A percentile compares a stretch with the other conserved stretches of the same genome.
Conservation (phyloP, 1,140 invertebrate species). For the Brachionus sp. region DNA sequence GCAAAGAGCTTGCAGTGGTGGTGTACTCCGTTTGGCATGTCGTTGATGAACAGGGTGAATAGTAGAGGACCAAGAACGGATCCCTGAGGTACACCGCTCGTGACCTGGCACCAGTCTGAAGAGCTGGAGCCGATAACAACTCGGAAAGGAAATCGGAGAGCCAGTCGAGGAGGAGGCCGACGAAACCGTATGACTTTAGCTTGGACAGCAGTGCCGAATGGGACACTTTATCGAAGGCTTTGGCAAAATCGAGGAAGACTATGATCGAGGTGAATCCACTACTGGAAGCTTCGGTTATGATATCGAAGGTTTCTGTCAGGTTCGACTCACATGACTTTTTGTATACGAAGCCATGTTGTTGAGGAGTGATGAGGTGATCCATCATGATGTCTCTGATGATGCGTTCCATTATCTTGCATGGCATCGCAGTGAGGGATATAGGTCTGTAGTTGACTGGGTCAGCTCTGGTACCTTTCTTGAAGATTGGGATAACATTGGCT, state of each 20-base stretch:
- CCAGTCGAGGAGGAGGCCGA: conserved; percentile 44
- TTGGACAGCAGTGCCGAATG: conserved; percentile 46
- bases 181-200: conserved; percentile 38
- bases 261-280: conserved; percentile 35
- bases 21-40: too few relatives aligned
- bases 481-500: neutral
- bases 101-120: too few relatives aligned
- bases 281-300: neutral
- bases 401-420: neutral
- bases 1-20: too few relatives aligned
- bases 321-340: neutral
- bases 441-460: too few relatives aligned
- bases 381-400: too few relatives aligned
- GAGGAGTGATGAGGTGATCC: neutral
- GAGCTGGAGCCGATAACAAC: too few relatives aligned
- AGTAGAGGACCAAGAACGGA: too few relatives aligned
- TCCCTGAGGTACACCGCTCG: too few relatives aligned
- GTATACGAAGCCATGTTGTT: neutral
- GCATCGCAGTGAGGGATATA: neutral
- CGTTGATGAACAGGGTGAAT: too few relatives aligned
- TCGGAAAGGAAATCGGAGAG: conserved; percentile 46
- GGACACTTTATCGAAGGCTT: conserved; percentile 48
- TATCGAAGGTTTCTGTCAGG: neutral
- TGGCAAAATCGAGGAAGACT: conserved; percentile 47
- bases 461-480: too few relatives aligned